Evolutionary conservation across 2,797 vertebrate species (phyloP).

Genomic region (Tamandua tetradactyla): DNA sequence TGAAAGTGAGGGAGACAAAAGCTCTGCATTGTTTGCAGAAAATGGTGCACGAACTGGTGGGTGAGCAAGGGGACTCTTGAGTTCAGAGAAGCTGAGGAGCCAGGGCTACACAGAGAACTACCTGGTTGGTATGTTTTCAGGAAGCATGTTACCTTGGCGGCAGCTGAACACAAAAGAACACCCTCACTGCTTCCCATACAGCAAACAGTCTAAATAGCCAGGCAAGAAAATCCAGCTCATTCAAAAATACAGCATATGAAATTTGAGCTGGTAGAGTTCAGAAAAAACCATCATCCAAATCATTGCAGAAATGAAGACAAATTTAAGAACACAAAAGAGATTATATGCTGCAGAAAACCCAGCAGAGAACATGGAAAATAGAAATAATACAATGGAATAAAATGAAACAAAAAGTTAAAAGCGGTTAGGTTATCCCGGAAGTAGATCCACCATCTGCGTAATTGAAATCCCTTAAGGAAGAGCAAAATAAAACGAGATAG

Average conservation of each 20-base stretch:
- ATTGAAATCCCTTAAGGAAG: background rate
- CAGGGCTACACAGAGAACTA: background rate
- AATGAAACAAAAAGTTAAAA: constrained; percentile 12
- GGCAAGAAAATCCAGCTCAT: background rate
- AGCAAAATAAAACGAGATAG: background rate
- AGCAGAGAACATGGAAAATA: background rate
- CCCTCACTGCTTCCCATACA: background rate
- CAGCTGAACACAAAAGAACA: background rate
- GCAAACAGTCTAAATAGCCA: background rate
- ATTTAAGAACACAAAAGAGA: background rate
- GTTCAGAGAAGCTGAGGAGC: background rate
- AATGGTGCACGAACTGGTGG: background rate
- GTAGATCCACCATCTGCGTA: background rate
- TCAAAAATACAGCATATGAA: background rate
- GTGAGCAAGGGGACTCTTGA: background rate
- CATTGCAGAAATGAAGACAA: background rate
- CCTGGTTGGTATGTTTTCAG: background rate
- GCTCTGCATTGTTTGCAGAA: background rate
- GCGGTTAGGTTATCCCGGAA: background rate
- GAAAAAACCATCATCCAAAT: background rate
- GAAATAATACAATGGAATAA: constrained; percentile 27
- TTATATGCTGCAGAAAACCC: background rate
- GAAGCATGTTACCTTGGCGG: background rate
- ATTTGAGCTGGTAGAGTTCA: background rate
- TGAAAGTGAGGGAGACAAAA: background rate